Conservation (phyloP, 2,797 vertebrate species). For the Cephalopachus bancanus region DNA sequence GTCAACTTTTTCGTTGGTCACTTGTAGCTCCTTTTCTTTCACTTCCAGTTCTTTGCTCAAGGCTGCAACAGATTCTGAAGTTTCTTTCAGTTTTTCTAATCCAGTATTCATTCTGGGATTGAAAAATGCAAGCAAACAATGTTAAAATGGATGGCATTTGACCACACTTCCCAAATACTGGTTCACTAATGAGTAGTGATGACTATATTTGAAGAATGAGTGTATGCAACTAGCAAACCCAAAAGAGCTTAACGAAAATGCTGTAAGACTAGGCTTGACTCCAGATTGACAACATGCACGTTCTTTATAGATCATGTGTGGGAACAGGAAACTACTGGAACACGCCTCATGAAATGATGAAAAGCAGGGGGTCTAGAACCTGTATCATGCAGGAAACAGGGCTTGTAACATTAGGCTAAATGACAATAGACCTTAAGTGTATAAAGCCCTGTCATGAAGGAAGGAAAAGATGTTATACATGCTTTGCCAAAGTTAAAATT, state of each 20-base stretch:
- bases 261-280: not conserved
- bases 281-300: not conserved
- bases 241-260: not conserved
- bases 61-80: slow-evolving; percentile 94
- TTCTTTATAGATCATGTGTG: not conserved
- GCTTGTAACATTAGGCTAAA: not conserved
- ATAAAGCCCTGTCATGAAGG: not conserved
- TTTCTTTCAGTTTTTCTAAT: slow-evolving; percentile 96
- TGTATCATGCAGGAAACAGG: not conserved
- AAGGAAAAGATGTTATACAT: not conserved
- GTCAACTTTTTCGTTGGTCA: slow-evolving; percentile 97
- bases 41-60: slow-evolving; percentile 95
- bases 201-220: not conserved
- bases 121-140: slow-evolving; percentile 60
- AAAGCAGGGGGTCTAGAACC: not conserved
- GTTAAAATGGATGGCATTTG: not conserved
- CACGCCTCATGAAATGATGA: accelerated
- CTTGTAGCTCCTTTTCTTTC: slow-evolving; percentile 96
- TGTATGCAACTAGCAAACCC: not conserved
- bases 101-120: slow-evolving; percentile 95
- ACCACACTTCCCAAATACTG: not conserved
- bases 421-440: not conserved
- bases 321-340: not conserved
- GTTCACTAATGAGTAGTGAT: not conserved
- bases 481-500: not conserved